phyloP scores from a whole-genome alignment of 2,888 invertebrate species.

The Macrosoma leucophasiata region DNA sequence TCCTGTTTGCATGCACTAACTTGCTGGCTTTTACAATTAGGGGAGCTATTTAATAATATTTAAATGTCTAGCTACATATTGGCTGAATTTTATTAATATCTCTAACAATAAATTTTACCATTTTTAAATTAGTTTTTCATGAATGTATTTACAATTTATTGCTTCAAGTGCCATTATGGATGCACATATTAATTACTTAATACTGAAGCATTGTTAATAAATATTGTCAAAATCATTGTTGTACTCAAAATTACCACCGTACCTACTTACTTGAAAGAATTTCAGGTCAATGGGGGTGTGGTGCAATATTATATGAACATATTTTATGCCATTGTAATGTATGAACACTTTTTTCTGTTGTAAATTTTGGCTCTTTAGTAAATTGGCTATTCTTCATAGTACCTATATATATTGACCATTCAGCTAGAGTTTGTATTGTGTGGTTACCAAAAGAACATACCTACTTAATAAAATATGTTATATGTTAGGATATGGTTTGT shows the following conservation, averaged over 20 bases:
- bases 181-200: constrained; percentile 20
- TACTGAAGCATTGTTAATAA: constrained; percentile 6
- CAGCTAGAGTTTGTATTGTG: constrained; percentile 42
- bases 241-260: constrained; percentile 41
- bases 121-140: constrained; percentile 27
- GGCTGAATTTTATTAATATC: constrained; percentile 45
- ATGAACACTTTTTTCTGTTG: constrained; percentile 17
- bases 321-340: constrained; percentile 5
- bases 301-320: constrained; percentile 43
- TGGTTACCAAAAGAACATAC: constrained; percentile 19
- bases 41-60: constrained; percentile 51
- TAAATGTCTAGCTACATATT: constrained; percentile 47
- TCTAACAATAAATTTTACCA: constrained; percentile 25
- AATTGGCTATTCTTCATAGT: constrained; percentile 25
- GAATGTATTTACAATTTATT: constrained; percentile 41
- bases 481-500: constrained; percentile 38
- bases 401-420: constrained; percentile 40
- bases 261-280: no score
- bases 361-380: constrained; percentile 22
- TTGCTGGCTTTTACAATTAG: constrained; percentile 57
- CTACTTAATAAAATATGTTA: constrained; percentile 29
- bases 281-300: constrained; percentile 61
- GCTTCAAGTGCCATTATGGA: constrained; percentile 33
- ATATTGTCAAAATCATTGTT: constrained; percentile 19
- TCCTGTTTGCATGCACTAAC: constrained; percentile 63